Evolutionary conservation across 1,140 invertebrate species (phyloP).

Genomic region (Kradibia gibbosae): DNA sequence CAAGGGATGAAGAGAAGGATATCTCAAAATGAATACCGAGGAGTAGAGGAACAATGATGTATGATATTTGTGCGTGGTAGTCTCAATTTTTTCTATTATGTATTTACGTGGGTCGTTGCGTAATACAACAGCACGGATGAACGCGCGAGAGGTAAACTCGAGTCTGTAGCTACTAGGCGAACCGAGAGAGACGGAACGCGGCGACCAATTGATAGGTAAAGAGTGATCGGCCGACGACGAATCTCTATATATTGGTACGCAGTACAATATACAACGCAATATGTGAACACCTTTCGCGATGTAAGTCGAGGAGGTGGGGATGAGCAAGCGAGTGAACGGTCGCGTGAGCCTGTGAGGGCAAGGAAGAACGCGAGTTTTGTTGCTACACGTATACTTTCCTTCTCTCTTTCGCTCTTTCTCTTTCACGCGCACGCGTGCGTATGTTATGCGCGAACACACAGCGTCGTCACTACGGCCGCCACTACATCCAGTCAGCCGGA

Average conservation of each 20-base stretch:
- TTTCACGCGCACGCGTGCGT: neutral
- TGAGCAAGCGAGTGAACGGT: neutral
- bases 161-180: no score
- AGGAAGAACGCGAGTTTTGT: constrained; percentile 36
- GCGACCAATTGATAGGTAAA: no score
- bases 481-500: neutral
- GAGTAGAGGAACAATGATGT: no score
- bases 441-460: neutral
- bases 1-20: no score
- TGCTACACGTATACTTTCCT: constrained; percentile 7
- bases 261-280: neutral
- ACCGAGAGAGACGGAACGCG: no score
- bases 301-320: neutral
- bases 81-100: constrained; percentile 55
- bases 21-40: no score
- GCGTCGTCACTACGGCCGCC: constrained; percentile 1
- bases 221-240: no score
- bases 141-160: neutral
- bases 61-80: no score
- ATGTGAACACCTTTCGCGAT: neutral
- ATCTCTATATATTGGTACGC: no score
- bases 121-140: constrained; percentile 49
- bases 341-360: neutral
- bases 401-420: neutral
- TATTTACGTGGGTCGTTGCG: constrained; percentile 63